Base-by-base conservation (phyloP, 2,888 invertebrate genomes). In the Altica lythri region DNA sequence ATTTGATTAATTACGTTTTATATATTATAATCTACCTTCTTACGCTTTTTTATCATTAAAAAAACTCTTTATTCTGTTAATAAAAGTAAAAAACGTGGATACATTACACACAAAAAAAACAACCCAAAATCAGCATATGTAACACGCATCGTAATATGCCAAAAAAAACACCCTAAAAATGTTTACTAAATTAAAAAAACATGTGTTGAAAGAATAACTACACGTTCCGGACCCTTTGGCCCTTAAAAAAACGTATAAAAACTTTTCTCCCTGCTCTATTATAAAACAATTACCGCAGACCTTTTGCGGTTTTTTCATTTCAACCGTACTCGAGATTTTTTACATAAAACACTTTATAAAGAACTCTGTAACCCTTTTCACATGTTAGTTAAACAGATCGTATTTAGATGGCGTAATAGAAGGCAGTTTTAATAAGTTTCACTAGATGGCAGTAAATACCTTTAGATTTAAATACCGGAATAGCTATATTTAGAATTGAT, bases 271-370 rank as follows among this genome's bases (percentile, higher is more conserved):
- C 60, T 44, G 51, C 55, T 63, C 68, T 64, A 70, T 72, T 70
- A 72, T 71, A 72, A 71, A 71, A 69, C 71, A 68, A 72, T 73
- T 71, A 72, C 60, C 56, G 54, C 64, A 65, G 63, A 52, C 61
- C 64, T 68, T 69, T 68, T 68, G 70, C 57, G 72, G 72, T 70
- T 71, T 71, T 70, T 69, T 61, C 57, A 62, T 68, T 66, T 67
- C 67, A 60, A 65, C 68, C 68, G 69, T 65, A 59, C 62, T 49
- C 45, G n/a, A n/a, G n/a, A n/a, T n/a, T n/a, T n/a, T n/a, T n/a
- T n/a, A n/a, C n/a, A n/a, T n/a, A n/a, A n/a, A n/a, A n/a, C n/a
- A n/a, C 12, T 3, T 18, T 10, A 4, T 14, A 43, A 10, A 51
- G 51, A 27, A 17, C 1, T 17, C 51, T 51, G 27, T 27, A 32